Percentiles rank a stretch among this genome's conserved stretches.
Conservation (phyloP, 2,797 vertebrate genomes). For the Crocodylus rhombifer region DNA sequence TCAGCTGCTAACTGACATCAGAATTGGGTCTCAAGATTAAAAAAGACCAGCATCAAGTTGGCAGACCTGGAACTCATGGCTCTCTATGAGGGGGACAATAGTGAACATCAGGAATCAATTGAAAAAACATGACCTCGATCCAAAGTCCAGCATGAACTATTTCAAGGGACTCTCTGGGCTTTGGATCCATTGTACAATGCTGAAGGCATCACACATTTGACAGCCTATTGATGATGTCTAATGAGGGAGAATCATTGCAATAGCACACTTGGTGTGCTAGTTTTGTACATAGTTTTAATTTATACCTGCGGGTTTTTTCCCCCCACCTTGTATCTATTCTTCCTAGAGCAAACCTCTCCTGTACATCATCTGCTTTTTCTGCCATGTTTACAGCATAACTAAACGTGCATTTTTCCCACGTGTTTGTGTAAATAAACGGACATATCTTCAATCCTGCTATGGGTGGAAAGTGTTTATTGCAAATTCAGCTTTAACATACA, state of each 20-base stretch:
- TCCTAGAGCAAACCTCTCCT: background rate
- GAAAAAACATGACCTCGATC: background rate
- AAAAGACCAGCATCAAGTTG: background rate
- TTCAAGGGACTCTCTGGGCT: background rate
- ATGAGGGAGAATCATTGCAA: no score
- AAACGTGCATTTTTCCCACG: background rate
- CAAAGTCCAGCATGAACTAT: background rate
- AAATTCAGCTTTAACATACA: background rate
- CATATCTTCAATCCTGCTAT: rapidly evolving
- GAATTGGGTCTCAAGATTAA: no score
- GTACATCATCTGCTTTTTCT: background rate
- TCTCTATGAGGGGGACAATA: background rate
- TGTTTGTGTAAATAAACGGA: background rate
- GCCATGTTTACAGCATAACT: no score
- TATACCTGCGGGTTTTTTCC: no score
- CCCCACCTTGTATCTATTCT: background rate
- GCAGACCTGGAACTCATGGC: background rate
- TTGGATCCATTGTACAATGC: background rate
- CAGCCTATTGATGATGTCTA: background rate
- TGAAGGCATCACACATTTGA: background rate
- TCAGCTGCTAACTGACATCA: no score
- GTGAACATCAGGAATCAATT: background rate
- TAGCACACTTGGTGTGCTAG: no score
- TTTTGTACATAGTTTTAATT: no score
- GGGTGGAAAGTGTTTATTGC: background rate